Evolutionary conservation across 2,113 vertebrate genomes (phyloP), one percentile per base, ranked within the genome.

Genomic region (Paedocypris sp.): DNA sequence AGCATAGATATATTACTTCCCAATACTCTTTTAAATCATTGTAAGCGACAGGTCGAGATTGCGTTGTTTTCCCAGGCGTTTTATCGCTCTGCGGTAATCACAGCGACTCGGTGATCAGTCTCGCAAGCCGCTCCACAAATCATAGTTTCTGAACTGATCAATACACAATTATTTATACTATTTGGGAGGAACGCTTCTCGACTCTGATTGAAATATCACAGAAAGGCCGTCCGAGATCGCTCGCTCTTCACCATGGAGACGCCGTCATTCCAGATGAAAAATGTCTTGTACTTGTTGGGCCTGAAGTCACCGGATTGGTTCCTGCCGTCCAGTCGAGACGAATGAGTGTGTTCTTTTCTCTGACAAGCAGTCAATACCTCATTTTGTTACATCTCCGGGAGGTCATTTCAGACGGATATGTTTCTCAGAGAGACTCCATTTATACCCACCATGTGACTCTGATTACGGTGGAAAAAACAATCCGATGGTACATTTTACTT

Each of bases 321-420:
- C 51, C 68, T 67, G 69, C 63, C 47, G 50, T 31, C 39, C 42
- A 38, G 36, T 22, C 33, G 13, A 57, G 62, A 68, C 71, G 38
- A 70, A 60, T 71, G 62, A 79, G 70, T 68, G 39, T 75, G 71
- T 75, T 72, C 54, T 64, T 33, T 62, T 13, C 64, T 43, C 48
- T 68, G 72, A 73, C 72, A 69, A 65, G 18, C 57, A 64, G 58
- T 77, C 73, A 69, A 72, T 79, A 70, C 32, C 32, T 76, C 36
- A 64, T 77, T 73, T 56, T 51, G 60, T 64, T 61, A 35, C 8
- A 4, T 25, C 39, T 41, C 23, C 9, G 16, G 51, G 48, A 48
- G 41, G n/a, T 46, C 26, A 15, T 19, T 23, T 58, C 12, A 10
- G 12, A 43, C 35, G n/a, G n/a, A n/a, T n/a, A n/a, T n/a, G n/a